These are phyloP conservation scores for Podilymbus podiceps DNA, from an alignment of 2,113 vertebrate genomes.

Conservation along the genomic window DNA sequence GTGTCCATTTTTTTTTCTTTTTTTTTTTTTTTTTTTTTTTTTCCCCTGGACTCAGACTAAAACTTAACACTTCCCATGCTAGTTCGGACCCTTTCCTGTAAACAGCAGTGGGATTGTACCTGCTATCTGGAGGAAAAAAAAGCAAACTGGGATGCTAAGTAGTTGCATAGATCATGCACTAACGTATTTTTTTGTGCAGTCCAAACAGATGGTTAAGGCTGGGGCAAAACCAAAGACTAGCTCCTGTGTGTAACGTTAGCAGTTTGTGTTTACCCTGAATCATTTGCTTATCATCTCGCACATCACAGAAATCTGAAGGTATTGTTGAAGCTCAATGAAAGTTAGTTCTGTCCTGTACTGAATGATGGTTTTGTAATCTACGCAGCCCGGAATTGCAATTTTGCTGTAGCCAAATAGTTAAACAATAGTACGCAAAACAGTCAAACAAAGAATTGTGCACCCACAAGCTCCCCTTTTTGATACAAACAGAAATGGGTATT, in stretches of 20 bases:
- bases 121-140: background rate
- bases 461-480: background rate
- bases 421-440: conserved; percentile 10
- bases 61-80: conserved; percentile 47
- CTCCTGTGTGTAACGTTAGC: background rate
- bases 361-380: conserved; percentile 2
- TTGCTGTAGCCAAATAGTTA: conserved; percentile 8
- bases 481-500: background rate
- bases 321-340: conserved; percentile 9
- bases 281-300: background rate
- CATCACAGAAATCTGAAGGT: background rate
- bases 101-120: background rate
- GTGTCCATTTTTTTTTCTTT: background rate
- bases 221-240: background rate
- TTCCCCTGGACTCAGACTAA: background rate
- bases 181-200: background rate
- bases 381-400: background rate
- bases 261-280: background rate
- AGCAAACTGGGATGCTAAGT: background rate
- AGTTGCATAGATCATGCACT: background rate
- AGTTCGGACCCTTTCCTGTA: background rate
- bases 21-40: background rate
- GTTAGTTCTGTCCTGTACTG: conserved; percentile 3
- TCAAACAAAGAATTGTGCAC: background rate
- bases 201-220: background rate